phyloP scores from a whole-genome alignment of 2,888 invertebrate species.

The Agriopis aurantiaria region DNA sequence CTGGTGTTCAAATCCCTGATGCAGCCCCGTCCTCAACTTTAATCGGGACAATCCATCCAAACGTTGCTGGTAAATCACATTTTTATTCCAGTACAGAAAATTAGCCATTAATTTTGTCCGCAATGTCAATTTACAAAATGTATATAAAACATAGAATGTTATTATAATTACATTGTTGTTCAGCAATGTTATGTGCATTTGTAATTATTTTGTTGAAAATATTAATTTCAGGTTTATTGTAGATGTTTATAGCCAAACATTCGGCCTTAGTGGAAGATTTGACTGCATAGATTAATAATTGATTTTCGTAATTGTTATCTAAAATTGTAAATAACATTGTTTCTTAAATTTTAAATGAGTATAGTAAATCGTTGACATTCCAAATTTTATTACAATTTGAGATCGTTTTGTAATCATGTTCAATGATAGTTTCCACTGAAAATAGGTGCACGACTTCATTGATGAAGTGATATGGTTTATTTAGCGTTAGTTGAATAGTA shows the following conservation, averaged over 20 bases:
- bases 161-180: slow-evolving; percentile 1
- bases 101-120: not conserved
- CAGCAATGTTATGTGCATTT: not conserved
- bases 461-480: slow-evolving; percentile 27
- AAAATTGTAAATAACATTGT: slow-evolving; percentile 62
- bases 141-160: not conserved
- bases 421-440: slow-evolving; percentile 39
- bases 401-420: slow-evolving; percentile 53
- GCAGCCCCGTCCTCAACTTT: slow-evolving; percentile 18
- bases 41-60: slow-evolving; percentile 32
- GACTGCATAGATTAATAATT: slow-evolving; percentile 79
- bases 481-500: slow-evolving; percentile 45
- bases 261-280: slow-evolving; percentile 77
- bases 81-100: slow-evolving; percentile 11
- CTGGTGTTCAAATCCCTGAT: slow-evolving; percentile 59
- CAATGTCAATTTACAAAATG: slow-evolving; percentile 1
- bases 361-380: slow-evolving; percentile 69
- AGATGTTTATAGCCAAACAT: slow-evolving; percentile 41
- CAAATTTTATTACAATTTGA: slow-evolving; percentile 71
- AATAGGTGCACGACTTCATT: slow-evolving; percentile 31
- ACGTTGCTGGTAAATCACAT: slow-evolving; percentile 13
- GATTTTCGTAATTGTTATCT: slow-evolving; percentile 50
- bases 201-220: not conserved
- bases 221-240: not conserved
- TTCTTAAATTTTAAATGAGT: slow-evolving; percentile 57